Conservation (phyloP, 1,140 invertebrate species). For the Latrodectus geometricus region DNA sequence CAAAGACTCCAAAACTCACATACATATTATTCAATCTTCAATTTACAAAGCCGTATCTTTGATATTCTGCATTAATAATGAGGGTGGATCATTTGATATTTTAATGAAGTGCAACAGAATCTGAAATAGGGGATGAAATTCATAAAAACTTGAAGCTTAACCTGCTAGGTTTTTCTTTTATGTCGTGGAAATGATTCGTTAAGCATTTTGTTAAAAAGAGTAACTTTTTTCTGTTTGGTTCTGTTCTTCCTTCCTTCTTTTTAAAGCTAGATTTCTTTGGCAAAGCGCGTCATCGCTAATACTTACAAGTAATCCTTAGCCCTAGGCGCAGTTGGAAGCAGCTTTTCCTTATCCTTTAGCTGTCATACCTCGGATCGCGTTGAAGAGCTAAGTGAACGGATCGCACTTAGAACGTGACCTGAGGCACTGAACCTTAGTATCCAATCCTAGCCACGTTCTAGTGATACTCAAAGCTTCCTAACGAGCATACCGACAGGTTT, state of each 20-base stretch:
- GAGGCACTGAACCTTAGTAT: constrained; percentile 55
- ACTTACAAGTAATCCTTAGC: constrained; percentile 56
- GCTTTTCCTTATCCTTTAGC: constrained; percentile 53
- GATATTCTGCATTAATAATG: constrained; percentile 12
- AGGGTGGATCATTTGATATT: constrained; percentile 1
- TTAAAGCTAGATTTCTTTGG: constrained; percentile 11
- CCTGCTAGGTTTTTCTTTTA: constrained; percentile 46
- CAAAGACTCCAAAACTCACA: too few species aligned
- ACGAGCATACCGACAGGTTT: constrained; percentile 59
- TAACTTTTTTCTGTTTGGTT: background rate
- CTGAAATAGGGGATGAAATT: background rate
- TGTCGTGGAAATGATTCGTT: background rate
- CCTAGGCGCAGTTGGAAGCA: constrained; percentile 42
- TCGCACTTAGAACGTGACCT: constrained; percentile 57
- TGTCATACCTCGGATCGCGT: constrained; percentile 43
- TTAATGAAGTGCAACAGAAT: constrained; percentile 32
- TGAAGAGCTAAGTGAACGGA: constrained; percentile 54
- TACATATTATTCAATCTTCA: constrained; percentile 9
- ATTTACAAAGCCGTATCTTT: constrained; percentile 17
- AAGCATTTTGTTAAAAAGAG: constrained; percentile 39
- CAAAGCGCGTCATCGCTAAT: constrained; percentile 36
- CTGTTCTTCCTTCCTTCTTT: constrained; percentile 10
- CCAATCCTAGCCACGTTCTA: constrained; percentile 55
- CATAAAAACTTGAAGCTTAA: constrained; percentile 29
- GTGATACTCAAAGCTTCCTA: constrained; percentile 54